Evolutionary conservation across 1,140 invertebrate species (phyloP).

Genomic region (Dermatophagoides farinae): DNA sequence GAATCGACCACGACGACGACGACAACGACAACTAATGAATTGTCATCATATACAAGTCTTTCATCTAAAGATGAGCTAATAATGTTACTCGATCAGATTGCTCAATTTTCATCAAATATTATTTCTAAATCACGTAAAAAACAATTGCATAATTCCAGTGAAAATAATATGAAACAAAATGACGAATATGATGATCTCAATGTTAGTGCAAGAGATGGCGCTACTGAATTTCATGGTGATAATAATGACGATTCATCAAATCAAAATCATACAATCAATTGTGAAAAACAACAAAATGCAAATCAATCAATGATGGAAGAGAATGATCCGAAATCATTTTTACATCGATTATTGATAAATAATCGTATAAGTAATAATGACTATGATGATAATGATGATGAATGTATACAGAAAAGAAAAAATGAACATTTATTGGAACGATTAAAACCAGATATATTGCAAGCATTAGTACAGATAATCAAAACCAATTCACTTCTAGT

Average conservation of each 20-base stretch:
- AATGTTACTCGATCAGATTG: background rate
- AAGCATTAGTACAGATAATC: background rate
- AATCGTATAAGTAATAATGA: background rate
- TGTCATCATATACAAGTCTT: background rate
- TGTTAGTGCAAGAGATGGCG: background rate
- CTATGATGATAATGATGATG: background rate
- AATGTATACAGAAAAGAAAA: background rate
- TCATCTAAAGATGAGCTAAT: conserved; percentile 6
- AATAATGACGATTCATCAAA: background rate
- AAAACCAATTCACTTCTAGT: conserved; percentile 1
- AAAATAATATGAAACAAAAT: background rate
- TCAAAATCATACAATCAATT: background rate
- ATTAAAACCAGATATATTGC: conserved; percentile 1
- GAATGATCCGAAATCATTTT: background rate
- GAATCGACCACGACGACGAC: background rate
- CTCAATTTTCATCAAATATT: conserved; percentile 3
- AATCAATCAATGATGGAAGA: background rate
- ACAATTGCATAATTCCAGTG: background rate
- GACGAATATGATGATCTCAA: background rate
- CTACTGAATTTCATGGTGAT: background rate
- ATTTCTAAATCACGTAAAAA: background rate
- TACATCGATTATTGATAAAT: background rate
- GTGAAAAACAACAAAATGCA: background rate
- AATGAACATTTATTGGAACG: background rate
- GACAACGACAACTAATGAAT: background rate